Evolutionary conservation across 2,797 vertebrate genomes (phyloP), one percentile per base, ranked within the genome.

Genomic region (Eidolon dupreanum): DNA sequence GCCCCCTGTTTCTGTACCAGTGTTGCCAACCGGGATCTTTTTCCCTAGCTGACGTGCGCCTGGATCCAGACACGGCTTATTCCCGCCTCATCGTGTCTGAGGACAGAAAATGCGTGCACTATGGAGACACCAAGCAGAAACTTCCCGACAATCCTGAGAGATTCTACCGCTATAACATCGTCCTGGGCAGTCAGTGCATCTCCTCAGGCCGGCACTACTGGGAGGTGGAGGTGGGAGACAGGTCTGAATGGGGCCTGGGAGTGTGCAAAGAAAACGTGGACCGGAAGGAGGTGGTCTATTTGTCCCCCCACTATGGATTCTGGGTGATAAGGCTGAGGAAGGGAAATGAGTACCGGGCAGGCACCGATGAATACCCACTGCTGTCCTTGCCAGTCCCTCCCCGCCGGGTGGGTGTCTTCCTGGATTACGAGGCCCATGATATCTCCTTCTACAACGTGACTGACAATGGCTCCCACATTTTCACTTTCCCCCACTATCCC

Each of bases 401-500:
- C 0, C 91, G 94, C 73, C 98, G 97, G 88, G 87, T 99, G 1
- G 99, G 99, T 0, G 93, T 99, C 41, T 99, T 99, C 96, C 66
- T 99, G 51, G 99, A 99, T 97, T 99, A 98, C 2, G 98, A 99
- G 10, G 98, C 98, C 73, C 98, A 97, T 49, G 97, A 96, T 57
- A 98, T 99, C 95, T 99, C 98, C 75, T 99, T 99, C 98, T 99
- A 99, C 97, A 98, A 99, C 0, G 98, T 98, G 0, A 98, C 98
- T 1, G 94, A 98, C 24, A 84, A 26, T 0, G 98, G 99, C 98
- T 98, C 97, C 12, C 98, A 99, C 89, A 97, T 99, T 36, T 99
- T 98, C 97, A 98, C 98, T 0, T 99, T 99, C 59, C 78, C 93
- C 85, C 97, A 94, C 28, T 98, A 97, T 61, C 98, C 99, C 0